phyloP scores from a whole-genome alignment of 2,113 vertebrate species.

The Tamias sibiricus region DNA sequence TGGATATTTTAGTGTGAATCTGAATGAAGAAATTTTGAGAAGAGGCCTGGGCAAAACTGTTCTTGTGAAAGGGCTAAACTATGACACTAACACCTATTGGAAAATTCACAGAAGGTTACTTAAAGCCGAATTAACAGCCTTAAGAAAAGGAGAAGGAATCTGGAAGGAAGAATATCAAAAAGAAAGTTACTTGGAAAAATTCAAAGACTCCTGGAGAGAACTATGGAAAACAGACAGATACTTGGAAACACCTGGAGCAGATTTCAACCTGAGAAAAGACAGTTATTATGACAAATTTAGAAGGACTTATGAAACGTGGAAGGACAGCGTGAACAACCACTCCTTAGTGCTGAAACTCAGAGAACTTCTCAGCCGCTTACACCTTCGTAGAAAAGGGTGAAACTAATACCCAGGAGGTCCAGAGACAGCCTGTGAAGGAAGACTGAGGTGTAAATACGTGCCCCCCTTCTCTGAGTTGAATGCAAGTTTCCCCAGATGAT shows the following conservation, averaged over 20 bases:
- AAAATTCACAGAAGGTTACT: conserved; percentile 93
- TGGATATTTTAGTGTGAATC: conserved; percentile 85
- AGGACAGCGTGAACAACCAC: conserved; percentile 78
- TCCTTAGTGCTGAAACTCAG: conserved; percentile 84
- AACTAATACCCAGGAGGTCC: neutral
- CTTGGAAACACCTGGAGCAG: neutral
- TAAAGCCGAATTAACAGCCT: conserved; percentile 92
- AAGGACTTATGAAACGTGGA: conserved; percentile 58
- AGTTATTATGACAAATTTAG: conserved; percentile 45
- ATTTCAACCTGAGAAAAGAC: conserved; percentile 55
- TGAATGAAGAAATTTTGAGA: conserved; percentile 94
- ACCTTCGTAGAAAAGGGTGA: conserved; percentile 57
- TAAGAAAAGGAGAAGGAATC: conserved; percentile 91
- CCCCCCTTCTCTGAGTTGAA: conserved; percentile 4
- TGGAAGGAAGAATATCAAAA: conserved; percentile 89
- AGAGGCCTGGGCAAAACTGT: conserved; percentile 92
- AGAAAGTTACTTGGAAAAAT: conserved; percentile 86
- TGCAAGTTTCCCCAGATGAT: neutral
- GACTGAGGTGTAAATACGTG: neutral
- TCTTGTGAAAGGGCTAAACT: conserved; percentile 86
- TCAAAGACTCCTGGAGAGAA: conserved; percentile 80
- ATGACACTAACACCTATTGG: conserved; percentile 90
- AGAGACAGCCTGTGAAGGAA: neutral
- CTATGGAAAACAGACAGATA: conserved; percentile 64
- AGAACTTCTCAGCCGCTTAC: conserved; percentile 84